Base-by-base conservation (phyloP, 92 coral and sea anemone genomes). In the Paragorgia papillata region DNA sequence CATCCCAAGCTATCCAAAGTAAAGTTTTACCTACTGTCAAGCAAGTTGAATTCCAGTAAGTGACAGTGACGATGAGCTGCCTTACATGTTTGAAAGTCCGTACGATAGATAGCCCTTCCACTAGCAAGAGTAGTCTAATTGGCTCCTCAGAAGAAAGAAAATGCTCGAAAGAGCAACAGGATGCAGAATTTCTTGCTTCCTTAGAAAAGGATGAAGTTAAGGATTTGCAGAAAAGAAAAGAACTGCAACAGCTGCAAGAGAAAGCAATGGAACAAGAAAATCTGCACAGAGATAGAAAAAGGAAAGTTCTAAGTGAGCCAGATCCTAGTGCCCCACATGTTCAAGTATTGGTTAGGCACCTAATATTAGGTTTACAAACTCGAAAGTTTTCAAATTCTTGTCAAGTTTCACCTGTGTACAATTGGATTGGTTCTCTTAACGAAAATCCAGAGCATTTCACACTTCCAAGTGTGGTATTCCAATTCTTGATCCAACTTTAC, bases 1-100 rank as follows among this genome's bases (percentile, higher is more conserved):
- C 40, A 2, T 9, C 25, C 81, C 37, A 60, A 76, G 32, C 58
- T 86, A 66, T 76, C 81, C 74, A 84, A 69, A 79, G 84, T 84
- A 30, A 79, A 80, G 73, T 75, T 84, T 49, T 86, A 69, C 70
- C 64, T 86, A 79, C 76, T 86, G 63, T 75, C 90, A 48, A 81
- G 54, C 44, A 20, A 34, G 19, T n/a, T 61, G 3, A 40, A 61
- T 61, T 9, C 35, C 35, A 28, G 22, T 4, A 26, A 61, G 67
- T 61, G 67, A 61, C 41, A 61, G 67, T 61, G 67, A 61, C 15
- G 40, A 61, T 18, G 67, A 26, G 14, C 67, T 61, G 7, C 41
- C 41, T 12, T 27, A 10, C n/a, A 39, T 20, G 14, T 61, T 55
- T 12, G 61, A 19, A 1, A 1, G 1, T 1, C 61, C 61, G 5